Evolutionary conservation across 2,113 vertebrate species (phyloP), one percentile per base, ranked within the genome.

Genomic region (Myrmecophaga tridactyla): DNA sequence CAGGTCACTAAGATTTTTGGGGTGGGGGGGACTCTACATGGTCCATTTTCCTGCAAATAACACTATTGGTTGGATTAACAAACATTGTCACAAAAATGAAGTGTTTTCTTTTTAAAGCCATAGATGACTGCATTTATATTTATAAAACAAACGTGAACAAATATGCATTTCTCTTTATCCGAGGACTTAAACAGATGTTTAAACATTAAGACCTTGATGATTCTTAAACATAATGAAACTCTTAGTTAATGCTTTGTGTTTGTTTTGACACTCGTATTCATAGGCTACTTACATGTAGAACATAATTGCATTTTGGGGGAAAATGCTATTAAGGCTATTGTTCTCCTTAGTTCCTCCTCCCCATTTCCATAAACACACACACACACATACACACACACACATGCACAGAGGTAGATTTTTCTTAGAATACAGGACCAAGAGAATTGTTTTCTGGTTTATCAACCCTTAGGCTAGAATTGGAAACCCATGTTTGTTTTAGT

Each of bases 71-170:
- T 93, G n/a, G n/a, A 96, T 82, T 56, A 89, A 80, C 48, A 95
- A 89, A 80, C 48, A 95, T 73, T 86, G n/a, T 76, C 53, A 81
- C n/a, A 41, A 84, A 53, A 53, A 53, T 53, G 53, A 89, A 89
- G 20, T 17, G 18, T 34, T 76, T 93, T 80, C 82, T 75, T 53
- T 58, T 69, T 41, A 36, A 87, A 78, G 73, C 29, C 77, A 76
- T 25, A 60, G 48, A 70, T 89, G 70, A 86, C 46, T 82, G 8
- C 53, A 60, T 89, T 97, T 85, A 86, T 89, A 96, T 84, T 86
- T 95, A 91, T 53, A 92, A 97, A 89, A 96, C 86, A 25, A 65
- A 70, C 5, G 27, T 89, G 86, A 95, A 94, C 60, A 92, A 86
- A 87, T 18, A 89, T 81, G 43, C 63, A 77, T 92, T 96, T 97